Evolutionary conservation across 1,140 invertebrate genomes (phyloP), one percentile per base, ranked within the genome.

Genomic region (Paracyclopina nana): DNA sequence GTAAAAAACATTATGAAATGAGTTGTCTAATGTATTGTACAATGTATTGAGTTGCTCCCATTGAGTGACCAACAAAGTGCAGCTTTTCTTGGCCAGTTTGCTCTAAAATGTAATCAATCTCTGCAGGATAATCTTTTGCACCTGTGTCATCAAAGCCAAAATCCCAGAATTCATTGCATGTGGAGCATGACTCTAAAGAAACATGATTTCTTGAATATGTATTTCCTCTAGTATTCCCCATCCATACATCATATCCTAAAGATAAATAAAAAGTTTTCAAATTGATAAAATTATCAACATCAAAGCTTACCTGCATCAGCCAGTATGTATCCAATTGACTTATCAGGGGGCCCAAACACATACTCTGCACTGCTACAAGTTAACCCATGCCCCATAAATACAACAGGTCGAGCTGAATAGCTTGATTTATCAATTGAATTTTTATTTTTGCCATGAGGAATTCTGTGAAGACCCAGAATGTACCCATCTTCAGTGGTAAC

Each of bases 401-500:
- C 25, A 29, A 28, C 24, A 4, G 25, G 14, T 9, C 20, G 16
- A 5, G 3, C 1, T 14, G 27, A 12, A 18, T 5, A 2, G 12
- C 2, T 24, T 3, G 16, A 5, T 5, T 44, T 22, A 6, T 20
- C 12, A 3, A 25, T 4, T 28, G n/a, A n/a, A n/a, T n/a, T n/a
- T n/a, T 28, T 28, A 8, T 46, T 24, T 26, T 41, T 40, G 31
- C 38, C 38, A 25, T 26, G 9, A 29, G 64, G 65, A 55, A 78
- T 73, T 28, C 73, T 62, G 52, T 75, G 72, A 9, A 76, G 28
- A 6, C 61, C 60, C 0, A 78, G 56, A 22, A 78, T 62, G 54
- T 76, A 78, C 9, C 69, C 69, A 60, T 78, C 76, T 22, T 61
- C 55, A 0, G 76, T 78, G 2, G 54, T 54, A 0, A 69, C 62